Conservation (phyloP, 2,113 vertebrate genomes). For the Laticauda laticaudata region DNA sequence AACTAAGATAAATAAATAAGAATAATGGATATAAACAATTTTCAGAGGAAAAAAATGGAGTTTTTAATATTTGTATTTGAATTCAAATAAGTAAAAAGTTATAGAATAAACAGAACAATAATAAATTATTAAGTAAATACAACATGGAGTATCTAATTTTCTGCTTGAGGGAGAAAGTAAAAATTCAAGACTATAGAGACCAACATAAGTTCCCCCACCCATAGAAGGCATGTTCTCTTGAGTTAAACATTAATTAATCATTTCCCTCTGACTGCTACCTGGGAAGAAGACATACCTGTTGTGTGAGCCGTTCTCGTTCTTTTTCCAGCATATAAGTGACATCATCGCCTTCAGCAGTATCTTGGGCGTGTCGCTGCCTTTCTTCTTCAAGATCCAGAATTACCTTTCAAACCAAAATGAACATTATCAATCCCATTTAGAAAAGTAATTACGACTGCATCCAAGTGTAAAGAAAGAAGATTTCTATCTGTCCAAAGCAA, state of each 20-base stretch:
- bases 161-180: neutral
- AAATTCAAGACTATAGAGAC: neutral
- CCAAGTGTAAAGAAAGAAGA: neutral
- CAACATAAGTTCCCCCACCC: neutral
- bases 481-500: neutral
- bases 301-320: conserved; percentile 90
- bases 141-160: neutral
- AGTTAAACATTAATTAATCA: neutral
- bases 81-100: neutral
- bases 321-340: conserved; percentile 98
- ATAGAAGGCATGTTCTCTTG: neutral
- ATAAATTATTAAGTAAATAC: neutral
- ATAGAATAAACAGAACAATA: neutral
- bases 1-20: neutral
- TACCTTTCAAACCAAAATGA: conserved; percentile 75
- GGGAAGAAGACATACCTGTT: conserved; percentile 76
- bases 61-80: neutral
- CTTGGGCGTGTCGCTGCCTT: conserved; percentile 88
- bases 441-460: neutral
- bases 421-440: neutral
- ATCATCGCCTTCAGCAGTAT: conserved; percentile 94
- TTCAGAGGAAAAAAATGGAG: neutral
- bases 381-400: conserved; percentile 97
- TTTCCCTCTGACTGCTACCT: neutral
- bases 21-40: neutral